A percentile compares a stretch with the other conserved stretches of the same genome.
phyloP scores from a whole-genome alignment of 2,797 vertebrate genomes.

The Spatula clypeata region DNA sequence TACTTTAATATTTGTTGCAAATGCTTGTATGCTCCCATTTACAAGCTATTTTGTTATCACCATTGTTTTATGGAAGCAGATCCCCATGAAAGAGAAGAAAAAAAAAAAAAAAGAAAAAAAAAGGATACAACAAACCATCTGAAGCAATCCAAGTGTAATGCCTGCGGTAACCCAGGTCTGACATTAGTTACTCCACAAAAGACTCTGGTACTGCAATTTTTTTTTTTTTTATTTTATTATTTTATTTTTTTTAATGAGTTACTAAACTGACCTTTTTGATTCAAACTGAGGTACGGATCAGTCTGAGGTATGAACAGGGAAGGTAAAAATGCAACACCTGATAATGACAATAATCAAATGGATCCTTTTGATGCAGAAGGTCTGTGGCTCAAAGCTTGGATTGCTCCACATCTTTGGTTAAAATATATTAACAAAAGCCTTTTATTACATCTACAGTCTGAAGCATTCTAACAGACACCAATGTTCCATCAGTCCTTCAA shows the following conservation, averaged over 20 bases:
- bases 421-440: constrained; percentile 89
- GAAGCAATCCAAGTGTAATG: constrained; percentile 91
- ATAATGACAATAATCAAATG: constrained; percentile 81
- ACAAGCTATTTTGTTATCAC: constrained; percentile 93
- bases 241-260: neutral
- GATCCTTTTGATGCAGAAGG: constrained; percentile 78
- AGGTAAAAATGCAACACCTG: constrained; percentile 85
- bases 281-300: constrained; percentile 90
- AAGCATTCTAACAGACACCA: constrained; percentile 84
- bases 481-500: constrained; percentile 83
- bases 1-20: constrained; percentile 91
- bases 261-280: constrained; percentile 86
- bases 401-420: constrained; percentile 94
- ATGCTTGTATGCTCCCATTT: constrained; percentile 90
- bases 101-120: constrained; percentile 82
- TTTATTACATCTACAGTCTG: constrained; percentile 86
- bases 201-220: constrained; percentile 57
- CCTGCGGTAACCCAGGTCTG: constrained; percentile 77
- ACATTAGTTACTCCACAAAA: constrained; percentile 76
- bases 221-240: constrained; percentile 64
- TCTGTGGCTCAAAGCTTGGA: constrained; percentile 83
- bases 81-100: constrained; percentile 82
- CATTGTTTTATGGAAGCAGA: constrained; percentile 88
- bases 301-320: constrained; percentile 91
- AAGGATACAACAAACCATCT: constrained; percentile 91